Conservation (phyloP, 2,888 invertebrate species). For the Napeogenes inachia region DNA sequence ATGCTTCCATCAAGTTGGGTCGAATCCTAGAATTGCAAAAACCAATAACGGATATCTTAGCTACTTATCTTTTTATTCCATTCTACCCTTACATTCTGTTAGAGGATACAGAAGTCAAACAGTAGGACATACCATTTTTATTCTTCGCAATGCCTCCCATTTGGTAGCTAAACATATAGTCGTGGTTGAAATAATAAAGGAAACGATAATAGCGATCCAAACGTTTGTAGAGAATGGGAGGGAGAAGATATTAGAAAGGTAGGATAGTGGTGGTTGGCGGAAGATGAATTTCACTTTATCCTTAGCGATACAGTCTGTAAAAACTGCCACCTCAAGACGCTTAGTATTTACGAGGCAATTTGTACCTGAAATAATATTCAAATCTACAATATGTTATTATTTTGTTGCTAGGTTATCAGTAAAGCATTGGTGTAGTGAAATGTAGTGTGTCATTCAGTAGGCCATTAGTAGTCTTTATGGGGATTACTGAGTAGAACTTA, state of each 20-base stretch:
- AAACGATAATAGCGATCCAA: conserved; percentile 74
- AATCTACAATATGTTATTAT: no score
- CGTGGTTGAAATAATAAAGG: conserved; percentile 52
- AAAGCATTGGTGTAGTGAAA: no score
- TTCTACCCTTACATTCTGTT: not conserved
- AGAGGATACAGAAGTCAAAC: not conserved
- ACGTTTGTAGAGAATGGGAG: conserved; percentile 79
- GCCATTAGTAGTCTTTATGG: no score
- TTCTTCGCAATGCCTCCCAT: conserved; percentile 44
- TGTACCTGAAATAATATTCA: conserved; percentile 43
- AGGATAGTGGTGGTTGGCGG: conserved; percentile 81
- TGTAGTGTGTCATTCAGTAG: no score
- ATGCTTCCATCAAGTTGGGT: conserved; percentile 49
- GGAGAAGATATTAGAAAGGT: conserved; percentile 80
- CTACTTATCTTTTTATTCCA: not conserved
- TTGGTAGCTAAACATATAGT: conserved; percentile 58
- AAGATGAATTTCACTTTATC: conserved; percentile 76
- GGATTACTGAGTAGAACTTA: no score
- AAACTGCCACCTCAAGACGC: conserved; percentile 58
- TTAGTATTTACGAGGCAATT: conserved; percentile 45
- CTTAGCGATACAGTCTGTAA: conserved; percentile 65
- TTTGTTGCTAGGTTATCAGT: no score
- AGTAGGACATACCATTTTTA: conserved; percentile 35
- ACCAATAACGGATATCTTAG: not conserved
- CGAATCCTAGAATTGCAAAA: conserved; percentile 34